These are phyloP conservation scores for Autographa gamma DNA, from an alignment of 2,888 invertebrate genomes.

Conservation along the genomic window DNA sequence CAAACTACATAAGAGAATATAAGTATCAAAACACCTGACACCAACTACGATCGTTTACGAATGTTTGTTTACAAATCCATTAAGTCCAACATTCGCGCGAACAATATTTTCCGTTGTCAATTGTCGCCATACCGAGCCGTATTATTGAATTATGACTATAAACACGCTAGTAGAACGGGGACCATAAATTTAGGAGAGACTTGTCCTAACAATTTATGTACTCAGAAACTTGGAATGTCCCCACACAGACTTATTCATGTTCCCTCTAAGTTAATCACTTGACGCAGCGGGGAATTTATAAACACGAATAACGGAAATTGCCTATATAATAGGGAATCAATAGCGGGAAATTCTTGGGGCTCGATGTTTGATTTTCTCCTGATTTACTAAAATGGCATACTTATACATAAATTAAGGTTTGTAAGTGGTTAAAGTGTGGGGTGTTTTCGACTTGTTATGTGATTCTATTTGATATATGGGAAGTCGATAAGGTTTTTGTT, in stretches of 20 bases:
- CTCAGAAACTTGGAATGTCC: slow-evolving; percentile 63
- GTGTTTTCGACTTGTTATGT: slow-evolving; percentile 11
- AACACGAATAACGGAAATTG: slow-evolving; percentile 59
- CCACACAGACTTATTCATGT: slow-evolving; percentile 72
- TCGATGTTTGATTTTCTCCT: slow-evolving; percentile 33
- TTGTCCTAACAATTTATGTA: slow-evolving; percentile 76
- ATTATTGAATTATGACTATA: slow-evolving; percentile 71
- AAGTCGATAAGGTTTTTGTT: background rate
- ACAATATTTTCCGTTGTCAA: slow-evolving; percentile 65
- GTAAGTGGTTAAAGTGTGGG: slow-evolving; percentile 22
- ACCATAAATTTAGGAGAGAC: slow-evolving; percentile 72
- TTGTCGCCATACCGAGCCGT: slow-evolving; percentile 62
- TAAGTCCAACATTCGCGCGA: slow-evolving; percentile 57
- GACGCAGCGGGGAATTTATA: slow-evolving; percentile 67
- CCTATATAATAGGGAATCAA: slow-evolving; percentile 56
- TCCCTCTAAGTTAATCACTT: slow-evolving; percentile 73
- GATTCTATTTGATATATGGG: slow-evolving; percentile 14
- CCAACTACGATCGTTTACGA: slow-evolving; percentile 26
- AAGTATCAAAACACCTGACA: slow-evolving; percentile 35
- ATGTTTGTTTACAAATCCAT: slow-evolving; percentile 57
- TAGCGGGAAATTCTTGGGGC: slow-evolving; percentile 31
- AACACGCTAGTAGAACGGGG: slow-evolving; percentile 62
- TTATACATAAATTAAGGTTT: slow-evolving; percentile 20
- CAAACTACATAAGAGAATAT: slow-evolving; percentile 8
- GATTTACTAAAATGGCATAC: slow-evolving; percentile 31